Conservation (phyloP, 2,113 vertebrate genomes). For the Chloropsis hardwickii region DNA sequence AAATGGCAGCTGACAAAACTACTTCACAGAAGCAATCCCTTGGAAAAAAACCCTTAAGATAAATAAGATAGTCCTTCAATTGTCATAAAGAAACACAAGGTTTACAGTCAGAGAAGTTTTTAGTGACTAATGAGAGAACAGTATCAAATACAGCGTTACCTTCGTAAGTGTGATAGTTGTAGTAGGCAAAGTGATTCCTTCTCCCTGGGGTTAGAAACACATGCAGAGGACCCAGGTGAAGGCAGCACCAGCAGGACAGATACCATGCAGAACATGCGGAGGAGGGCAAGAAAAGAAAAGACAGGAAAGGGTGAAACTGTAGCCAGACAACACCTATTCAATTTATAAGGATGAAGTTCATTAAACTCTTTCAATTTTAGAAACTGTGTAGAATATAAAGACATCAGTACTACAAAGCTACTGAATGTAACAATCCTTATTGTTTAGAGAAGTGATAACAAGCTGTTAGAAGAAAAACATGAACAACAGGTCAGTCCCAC, state of each 20-base stretch:
- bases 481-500: constrained; percentile 19
- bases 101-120: background rate
- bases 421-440: constrained; percentile 9
- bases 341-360: constrained; percentile 29
- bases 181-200: constrained; percentile 97
- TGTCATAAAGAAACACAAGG: background rate
- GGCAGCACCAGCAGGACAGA: constrained; percentile 81
- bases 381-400: constrained; percentile 1
- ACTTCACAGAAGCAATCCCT: background rate
- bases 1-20: background rate
- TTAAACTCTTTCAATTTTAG: constrained; percentile 4
- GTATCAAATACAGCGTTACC: constrained; percentile 79
- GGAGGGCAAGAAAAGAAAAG: constrained; percentile 78
- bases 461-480: constrained; percentile 36
- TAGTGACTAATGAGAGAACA: constrained; percentile 39
- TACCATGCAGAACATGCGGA: constrained; percentile 77
- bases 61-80: background rate
- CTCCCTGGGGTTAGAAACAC: constrained; percentile 87
- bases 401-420: background rate
- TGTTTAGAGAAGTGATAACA: constrained; percentile 21
- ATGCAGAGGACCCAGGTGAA: constrained; percentile 89
- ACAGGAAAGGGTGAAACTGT: constrained; percentile 84
- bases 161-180: constrained; percentile 89
- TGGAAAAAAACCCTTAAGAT: background rate
- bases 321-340: constrained; percentile 63